A percentile compares a stretch with the other conserved stretches of the same genome.
Evolutionary conservation across 2,888 invertebrate genomes (phyloP).

Genomic region (Gymnosoma rotundatum): DNA sequence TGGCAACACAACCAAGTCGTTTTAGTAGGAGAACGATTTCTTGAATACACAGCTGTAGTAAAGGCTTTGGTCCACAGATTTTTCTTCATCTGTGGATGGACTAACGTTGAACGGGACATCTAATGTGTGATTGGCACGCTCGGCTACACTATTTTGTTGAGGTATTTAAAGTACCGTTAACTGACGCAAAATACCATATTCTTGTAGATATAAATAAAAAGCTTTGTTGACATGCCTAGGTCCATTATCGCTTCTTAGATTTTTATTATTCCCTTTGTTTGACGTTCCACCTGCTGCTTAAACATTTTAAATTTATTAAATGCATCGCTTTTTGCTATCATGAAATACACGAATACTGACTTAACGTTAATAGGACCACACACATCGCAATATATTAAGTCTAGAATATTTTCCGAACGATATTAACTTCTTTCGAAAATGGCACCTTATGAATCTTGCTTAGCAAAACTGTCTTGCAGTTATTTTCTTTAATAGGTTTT

Average conservation of each 20-base stretch:
- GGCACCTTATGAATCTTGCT: conserved; percentile 37
- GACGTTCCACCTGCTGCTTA: conserved; percentile 43
- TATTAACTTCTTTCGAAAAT: conserved; percentile 10
- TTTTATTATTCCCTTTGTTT: conserved; percentile 50
- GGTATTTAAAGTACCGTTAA: conserved; percentile 65
- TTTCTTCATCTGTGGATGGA: conserved; percentile 70
- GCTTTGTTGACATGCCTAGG: conserved; percentile 38
- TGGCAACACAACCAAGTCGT: conserved; percentile 13
- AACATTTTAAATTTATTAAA: conserved; percentile 48
- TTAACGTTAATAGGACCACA: conserved; percentile 51
- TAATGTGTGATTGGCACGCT: conserved; percentile 52
- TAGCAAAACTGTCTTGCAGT: conserved; percentile 31
- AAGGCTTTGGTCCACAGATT: conserved; percentile 17
- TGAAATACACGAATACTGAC: conserved; percentile 48
- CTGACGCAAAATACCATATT: conserved; percentile 61
- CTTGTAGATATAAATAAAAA: conserved; percentile 56
- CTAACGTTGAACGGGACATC: conserved; percentile 74
- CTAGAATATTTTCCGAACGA: conserved; percentile 5
- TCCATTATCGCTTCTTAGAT: conserved; percentile 50
- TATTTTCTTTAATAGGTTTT: not conserved
- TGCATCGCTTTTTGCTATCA: conserved; percentile 47
- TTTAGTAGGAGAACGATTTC: conserved; percentile 47
- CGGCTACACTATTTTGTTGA: conserved; percentile 71
- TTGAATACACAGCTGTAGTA: conserved; percentile 57
- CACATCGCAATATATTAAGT: conserved; percentile 54